phyloP scores from a whole-genome alignment of 1,140 invertebrate species.

The Cydia strobilella region DNA sequence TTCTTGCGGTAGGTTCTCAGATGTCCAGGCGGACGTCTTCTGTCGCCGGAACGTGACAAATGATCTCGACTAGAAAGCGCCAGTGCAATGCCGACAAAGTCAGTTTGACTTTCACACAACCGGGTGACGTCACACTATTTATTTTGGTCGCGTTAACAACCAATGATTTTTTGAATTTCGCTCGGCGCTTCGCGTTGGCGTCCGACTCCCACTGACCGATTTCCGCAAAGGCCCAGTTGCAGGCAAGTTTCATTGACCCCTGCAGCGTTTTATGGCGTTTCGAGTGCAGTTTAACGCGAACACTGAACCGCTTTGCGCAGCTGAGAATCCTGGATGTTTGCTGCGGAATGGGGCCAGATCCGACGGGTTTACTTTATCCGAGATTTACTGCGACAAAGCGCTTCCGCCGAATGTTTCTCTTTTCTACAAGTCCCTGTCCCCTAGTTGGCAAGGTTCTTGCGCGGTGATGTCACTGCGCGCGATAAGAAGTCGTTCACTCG shows the following conservation, averaged over 20 bases:
- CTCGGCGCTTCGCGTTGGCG: conserved; percentile 29
- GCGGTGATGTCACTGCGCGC: conserved; percentile 56
- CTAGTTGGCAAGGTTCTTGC: conserved; percentile 49
- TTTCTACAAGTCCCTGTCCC: conserved; percentile 38
- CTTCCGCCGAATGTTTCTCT: conserved; percentile 2
- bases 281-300: conserved; percentile 47
- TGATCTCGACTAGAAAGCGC: conserved; percentile 13
- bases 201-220: conserved; percentile 35
- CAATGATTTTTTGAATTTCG: conserved; percentile 16
- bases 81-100: conserved; percentile 1
- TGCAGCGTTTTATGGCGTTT: conserved; percentile 48
- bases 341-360: not conserved
- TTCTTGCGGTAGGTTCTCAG: no score
- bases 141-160: conserved; percentile 38
- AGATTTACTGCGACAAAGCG: not conserved
- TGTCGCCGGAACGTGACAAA: conserved; percentile 8
- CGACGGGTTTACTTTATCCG: conserved; percentile 5
- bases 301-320: conserved; percentile 25
- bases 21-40: not conserved
- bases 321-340: conserved; percentile 6
- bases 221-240: conserved; percentile 36
- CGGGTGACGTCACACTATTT: conserved; percentile 34
- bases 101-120: conserved; percentile 16
- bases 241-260: conserved; percentile 54
- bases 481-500: conserved; percentile 71